Base-by-base conservation (phyloP, 1,140 invertebrate genomes). In the Bombus difficillimus region DNA sequence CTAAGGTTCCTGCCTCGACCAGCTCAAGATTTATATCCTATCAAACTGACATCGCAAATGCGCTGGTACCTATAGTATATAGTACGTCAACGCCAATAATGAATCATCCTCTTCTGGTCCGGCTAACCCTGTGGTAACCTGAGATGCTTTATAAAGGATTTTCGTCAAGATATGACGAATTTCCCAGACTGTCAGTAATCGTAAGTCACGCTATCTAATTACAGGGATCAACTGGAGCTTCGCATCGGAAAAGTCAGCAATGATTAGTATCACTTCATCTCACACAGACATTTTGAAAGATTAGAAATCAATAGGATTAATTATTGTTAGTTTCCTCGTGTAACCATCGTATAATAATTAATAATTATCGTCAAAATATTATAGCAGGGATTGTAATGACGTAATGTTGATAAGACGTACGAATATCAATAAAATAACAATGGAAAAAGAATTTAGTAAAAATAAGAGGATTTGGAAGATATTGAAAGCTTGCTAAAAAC, bases 131-230 rank as follows among this genome's bases (percentile, higher is more conserved):
- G 47, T n/a, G 74, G 92, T 92, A 94, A 94, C 87, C 81, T 64
- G 92, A 94, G 91, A 92, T 62, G 64, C 74, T 86, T 88, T 89
- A 88, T 68, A 37, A 88, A 86, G 91, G 92, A 91, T 93, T 93
- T 91, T 43, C 59, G 86, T 90, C 87, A 73, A 86, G 90, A 91
- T 91, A 92, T 91, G 87, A 91, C 88, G 88, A 90, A 82, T 78
- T 75, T 59, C 57, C 47, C 10, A n/a, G 81, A 34, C 79, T 82
- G 88, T 72, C 86, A 88, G 86, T 73, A 85, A 83, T 32, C 80
- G 71, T 69, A 59, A 87, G 32, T 59, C 77, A 66, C 41, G 68
- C 47, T 76, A 72, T 47, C 87, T 91, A 92, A 93, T 93, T 92
- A 91, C 88, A 75, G 53, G 39, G 64, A 81, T 86, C 73, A 76